phyloP scores from a whole-genome alignment of 2,797 vertebrate genomes.

The Phoebastria nigripes region DNA sequence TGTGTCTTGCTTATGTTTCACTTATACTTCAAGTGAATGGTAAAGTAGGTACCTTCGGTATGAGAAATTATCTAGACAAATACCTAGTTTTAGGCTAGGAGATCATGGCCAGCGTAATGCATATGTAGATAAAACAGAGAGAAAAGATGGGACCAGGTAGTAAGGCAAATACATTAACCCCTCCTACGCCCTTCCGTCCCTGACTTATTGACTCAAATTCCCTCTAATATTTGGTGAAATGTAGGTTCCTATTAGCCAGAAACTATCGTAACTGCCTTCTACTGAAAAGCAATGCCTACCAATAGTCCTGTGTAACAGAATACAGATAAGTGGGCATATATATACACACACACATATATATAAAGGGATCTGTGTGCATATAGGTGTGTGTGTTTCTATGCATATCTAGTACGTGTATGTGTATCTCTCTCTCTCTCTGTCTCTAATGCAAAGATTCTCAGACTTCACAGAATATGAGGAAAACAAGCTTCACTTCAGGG shows the following conservation, averaged over 20 bases:
- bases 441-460: not conserved
- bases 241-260: not conserved
- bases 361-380: not conserved
- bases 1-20: not conserved
- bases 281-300: not conserved
- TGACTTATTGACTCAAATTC: not conserved
- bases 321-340: not conserved
- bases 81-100: not conserved
- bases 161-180: not conserved
- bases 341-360: not conserved
- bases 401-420: not conserved
- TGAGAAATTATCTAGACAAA: not conserved
- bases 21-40: not conserved
- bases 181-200: not conserved
- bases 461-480: not conserved
- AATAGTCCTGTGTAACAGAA: not conserved
- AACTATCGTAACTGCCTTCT: not conserved
- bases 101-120: not conserved
- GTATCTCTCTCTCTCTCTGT: too few relatives aligned
- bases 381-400: not conserved
- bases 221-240: not conserved
- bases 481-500: conserved; percentile 2
- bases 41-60: not conserved
- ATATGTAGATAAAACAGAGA: not conserved
- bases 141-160: not conserved